Percentiles rank a stretch among this genome's conserved stretches.
Conservation (phyloP, 2,888 invertebrate genomes). For the Rhodophaea formosa region DNA sequence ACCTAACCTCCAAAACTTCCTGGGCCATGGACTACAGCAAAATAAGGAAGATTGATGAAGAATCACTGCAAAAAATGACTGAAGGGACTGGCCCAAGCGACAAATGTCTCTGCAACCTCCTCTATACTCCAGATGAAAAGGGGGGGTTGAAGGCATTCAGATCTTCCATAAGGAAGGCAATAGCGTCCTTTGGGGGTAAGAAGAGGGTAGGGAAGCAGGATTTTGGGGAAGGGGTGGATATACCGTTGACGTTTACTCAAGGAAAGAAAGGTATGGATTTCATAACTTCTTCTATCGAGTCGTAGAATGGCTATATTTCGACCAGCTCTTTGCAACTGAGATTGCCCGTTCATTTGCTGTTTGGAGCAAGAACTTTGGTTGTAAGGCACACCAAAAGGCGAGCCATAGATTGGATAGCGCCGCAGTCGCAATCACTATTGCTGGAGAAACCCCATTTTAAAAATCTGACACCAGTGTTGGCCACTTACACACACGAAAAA, state of each 20-base stretch:
- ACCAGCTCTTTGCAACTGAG: too few species aligned
- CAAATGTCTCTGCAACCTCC: constrained; percentile 46
- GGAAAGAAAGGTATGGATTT: constrained; percentile 34
- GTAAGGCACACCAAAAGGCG: too few species aligned
- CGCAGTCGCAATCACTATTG: too few species aligned
- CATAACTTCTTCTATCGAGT: not conserved
- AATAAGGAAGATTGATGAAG: constrained; percentile 48
- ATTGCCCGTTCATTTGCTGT: too few species aligned
- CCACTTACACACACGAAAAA: too few species aligned
- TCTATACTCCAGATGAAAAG: constrained; percentile 36
- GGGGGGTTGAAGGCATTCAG: constrained; percentile 29
- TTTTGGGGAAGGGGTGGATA: constrained; percentile 26
- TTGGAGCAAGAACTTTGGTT: too few species aligned
- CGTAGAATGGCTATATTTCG: too few species aligned
- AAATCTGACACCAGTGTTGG: too few species aligned
- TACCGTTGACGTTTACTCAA: constrained; percentile 36
- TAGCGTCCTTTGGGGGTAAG: constrained; percentile 27
- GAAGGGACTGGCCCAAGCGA: constrained; percentile 50
- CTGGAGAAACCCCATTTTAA: too few species aligned
- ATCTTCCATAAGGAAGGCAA: constrained; percentile 46
- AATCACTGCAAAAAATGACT: constrained; percentile 37
- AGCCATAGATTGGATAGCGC: too few species aligned
- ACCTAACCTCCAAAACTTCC: not conserved
- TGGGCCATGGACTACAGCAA: constrained; percentile 39
- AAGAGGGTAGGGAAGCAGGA: not conserved